Base-by-base conservation (phyloP, 2,797 vertebrate genomes). In the Galaxias olidus region DNA sequence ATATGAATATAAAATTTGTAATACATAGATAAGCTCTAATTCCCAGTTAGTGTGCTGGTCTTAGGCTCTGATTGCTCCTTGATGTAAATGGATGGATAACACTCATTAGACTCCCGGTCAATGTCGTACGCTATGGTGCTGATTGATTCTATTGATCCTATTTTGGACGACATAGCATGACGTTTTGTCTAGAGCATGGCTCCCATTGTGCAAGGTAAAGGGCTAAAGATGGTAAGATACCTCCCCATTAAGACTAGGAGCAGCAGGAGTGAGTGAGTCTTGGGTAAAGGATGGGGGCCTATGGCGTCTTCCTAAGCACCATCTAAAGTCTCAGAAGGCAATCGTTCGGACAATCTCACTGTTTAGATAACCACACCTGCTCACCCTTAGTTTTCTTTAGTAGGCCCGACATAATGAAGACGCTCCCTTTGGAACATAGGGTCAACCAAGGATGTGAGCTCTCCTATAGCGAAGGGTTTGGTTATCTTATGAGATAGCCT, bases 171-270 rank as follows among this genome's bases (percentile, higher is more conserved):
- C 30, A 30, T 30, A 30, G 30, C 6, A 74, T 74, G 79, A 72
- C 75, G 81, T 86, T 82, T 84, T 63, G 40, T 50, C 69, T 73
- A 73, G 68, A 76, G 61, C 63, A 47, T 44, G 59, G 74, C 59
- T 4, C 45, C 52, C 18, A 60, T 84, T 73, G 65, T 79, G 69
- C 66, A 61, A 69, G 65, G 77, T 68, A 77, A 80, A 76, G 72
- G 81, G 68, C 54, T 59, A 62, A 68, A 68, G 62, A 66, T 48
- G 55, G 68, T 84, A 83, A 85, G 70, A 83, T 75, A 80, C 80
- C 83, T 80, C 77, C 84, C 85, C 89, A 90, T 89, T 89, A 88
- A 85, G 76, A 71, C 59, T 43, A 15, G 17, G 77, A 79, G 82
- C 81, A 74, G 72, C 75, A 74, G 55, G 73, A 40, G 18, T 20